A percentile compares a stretch with the other conserved stretches of the same genome.
Conservation (phyloP, 2,888 invertebrate genomes). For the Leptogaster cylindrica region DNA sequence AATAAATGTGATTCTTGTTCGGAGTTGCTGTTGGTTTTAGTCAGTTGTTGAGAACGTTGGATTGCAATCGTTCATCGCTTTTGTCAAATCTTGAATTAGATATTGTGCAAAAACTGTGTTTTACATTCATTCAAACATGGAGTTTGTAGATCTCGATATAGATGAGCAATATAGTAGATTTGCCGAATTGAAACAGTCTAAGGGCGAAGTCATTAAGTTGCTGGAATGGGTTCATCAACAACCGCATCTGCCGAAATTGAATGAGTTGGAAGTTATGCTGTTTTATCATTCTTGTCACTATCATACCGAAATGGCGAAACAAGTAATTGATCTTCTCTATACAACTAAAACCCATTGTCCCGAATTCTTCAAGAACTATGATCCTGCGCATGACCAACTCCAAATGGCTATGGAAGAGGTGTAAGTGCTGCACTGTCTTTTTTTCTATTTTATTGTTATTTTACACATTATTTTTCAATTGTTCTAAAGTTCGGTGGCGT, state of each 20-base stretch:
- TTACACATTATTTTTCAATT: constrained; percentile 49
- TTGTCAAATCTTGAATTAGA: too few species aligned
- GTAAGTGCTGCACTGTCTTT: too few species aligned
- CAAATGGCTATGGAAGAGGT: constrained; percentile 62
- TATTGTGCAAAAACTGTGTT: too few species aligned
- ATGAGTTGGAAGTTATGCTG: constrained; percentile 68
- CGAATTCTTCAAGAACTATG: constrained; percentile 69
- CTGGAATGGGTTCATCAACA: constrained; percentile 72
- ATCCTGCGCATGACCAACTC: constrained; percentile 63
- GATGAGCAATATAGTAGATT: constrained; percentile 70
- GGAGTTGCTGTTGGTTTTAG: too few species aligned
- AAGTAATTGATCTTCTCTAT: constrained; percentile 72
- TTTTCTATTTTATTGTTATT: too few species aligned
- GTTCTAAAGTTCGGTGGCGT: constrained; percentile 62
- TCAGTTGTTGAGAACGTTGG: too few species aligned
- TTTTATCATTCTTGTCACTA: constrained; percentile 74
- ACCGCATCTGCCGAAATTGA: constrained; percentile 69
- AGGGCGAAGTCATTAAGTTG: constrained; percentile 67
- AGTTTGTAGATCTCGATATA: too few species aligned
- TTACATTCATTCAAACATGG: too few species aligned
- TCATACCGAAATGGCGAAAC: constrained; percentile 73
- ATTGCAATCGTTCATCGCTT: too few species aligned
- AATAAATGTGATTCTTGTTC: too few species aligned
- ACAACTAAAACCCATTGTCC: constrained; percentile 72
- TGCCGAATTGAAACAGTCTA: constrained; percentile 64